Percentiles rank a stretch among this genome's conserved stretches.
phyloP scores from a whole-genome alignment of 2,888 invertebrate species.

The Leuctra nigra region DNA sequence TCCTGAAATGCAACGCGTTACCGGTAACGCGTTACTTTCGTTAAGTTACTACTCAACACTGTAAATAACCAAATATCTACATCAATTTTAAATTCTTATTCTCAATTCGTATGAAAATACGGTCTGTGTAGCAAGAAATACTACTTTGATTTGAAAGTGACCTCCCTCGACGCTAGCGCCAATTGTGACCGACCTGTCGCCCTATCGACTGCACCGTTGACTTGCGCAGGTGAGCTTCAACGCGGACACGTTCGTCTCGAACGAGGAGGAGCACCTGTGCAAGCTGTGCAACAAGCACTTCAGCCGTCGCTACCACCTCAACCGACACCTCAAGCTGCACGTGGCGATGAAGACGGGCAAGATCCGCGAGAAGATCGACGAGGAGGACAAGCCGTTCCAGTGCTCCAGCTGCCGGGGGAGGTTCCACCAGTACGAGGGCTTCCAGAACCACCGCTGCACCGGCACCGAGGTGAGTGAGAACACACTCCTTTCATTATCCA shows the following conservation, averaged over 20 bases:
- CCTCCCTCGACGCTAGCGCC: too few relatives aligned
- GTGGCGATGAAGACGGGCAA: conserved; percentile 13
- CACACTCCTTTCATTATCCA: too few relatives aligned
- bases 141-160: too few relatives aligned
- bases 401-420: conserved; percentile 24
- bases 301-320: conserved; percentile 32
- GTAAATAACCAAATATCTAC: too few relatives aligned
- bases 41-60: too few relatives aligned
- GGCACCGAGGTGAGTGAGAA: conserved; percentile 13
- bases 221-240: too few relatives aligned
- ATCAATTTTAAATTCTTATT: too few relatives aligned
- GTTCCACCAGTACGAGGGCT: conserved; percentile 19
- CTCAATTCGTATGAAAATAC: not conserved
- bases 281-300: conserved; percentile 32
- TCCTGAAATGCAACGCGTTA: too few relatives aligned
- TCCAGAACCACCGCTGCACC: conserved; percentile 22
- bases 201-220: not conserved
- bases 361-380: not conserved
- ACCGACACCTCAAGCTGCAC: conserved; percentile 32
- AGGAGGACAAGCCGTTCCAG: conserved; percentile 15
- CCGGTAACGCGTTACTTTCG: too few relatives aligned
- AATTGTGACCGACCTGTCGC: too few relatives aligned
- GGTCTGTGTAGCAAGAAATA: too few relatives aligned
- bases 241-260: conserved; percentile 11
- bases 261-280: conserved; percentile 26